A percentile compares a stretch with the other conserved stretches of the same genome.
These are phyloP conservation scores for Naja naja DNA, from an alignment of 2,113 vertebrate genomes.

Conservation along the genomic window DNA sequence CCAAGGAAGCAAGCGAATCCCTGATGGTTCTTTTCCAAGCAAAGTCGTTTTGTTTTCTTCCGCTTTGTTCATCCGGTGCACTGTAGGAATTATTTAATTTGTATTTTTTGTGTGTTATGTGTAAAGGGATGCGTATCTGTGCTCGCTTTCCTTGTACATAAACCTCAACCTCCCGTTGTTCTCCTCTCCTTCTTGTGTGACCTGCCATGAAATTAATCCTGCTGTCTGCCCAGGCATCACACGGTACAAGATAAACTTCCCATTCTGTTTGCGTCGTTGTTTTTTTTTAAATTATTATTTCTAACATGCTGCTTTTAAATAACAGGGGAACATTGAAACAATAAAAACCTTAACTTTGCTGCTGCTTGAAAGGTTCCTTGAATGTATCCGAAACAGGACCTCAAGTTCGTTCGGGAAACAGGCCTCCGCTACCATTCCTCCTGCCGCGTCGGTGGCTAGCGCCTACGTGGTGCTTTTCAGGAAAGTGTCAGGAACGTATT, in stretches of 20 bases:
- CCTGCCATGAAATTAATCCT: not conserved
- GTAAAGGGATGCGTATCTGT: conserved; percentile 75
- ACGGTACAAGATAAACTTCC: not conserved
- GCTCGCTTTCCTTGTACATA: conserved; percentile 85
- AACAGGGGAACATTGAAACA: conserved; percentile 14
- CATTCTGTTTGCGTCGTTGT: not conserved
- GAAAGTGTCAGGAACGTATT: conserved; percentile 58
- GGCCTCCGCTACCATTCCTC: conserved; percentile 27
- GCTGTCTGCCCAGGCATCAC: conserved; percentile 7
- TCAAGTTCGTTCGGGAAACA: conserved; percentile 8
- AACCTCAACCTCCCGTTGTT: conserved; percentile 11
- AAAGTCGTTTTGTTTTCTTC: conserved; percentile 74
- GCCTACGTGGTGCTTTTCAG: conserved; percentile 7
- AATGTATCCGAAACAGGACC: conserved; percentile 65
- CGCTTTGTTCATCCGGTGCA: conserved; percentile 62
- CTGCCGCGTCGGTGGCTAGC: conserved; percentile 5
- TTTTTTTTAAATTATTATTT: conserved; percentile 2
- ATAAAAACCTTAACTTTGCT: conserved; percentile 45
- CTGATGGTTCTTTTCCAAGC: conserved; percentile 67
- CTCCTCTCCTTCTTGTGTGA: conserved; percentile 20
- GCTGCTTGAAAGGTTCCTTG: conserved; percentile 57
- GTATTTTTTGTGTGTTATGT: not conserved
- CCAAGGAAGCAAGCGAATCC: not conserved
- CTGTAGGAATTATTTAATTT: conserved; percentile 68
- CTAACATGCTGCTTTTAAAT: conserved; percentile 45